phyloP scores from a whole-genome alignment of 2,888 invertebrate species.

The Agrilus mali region DNA sequence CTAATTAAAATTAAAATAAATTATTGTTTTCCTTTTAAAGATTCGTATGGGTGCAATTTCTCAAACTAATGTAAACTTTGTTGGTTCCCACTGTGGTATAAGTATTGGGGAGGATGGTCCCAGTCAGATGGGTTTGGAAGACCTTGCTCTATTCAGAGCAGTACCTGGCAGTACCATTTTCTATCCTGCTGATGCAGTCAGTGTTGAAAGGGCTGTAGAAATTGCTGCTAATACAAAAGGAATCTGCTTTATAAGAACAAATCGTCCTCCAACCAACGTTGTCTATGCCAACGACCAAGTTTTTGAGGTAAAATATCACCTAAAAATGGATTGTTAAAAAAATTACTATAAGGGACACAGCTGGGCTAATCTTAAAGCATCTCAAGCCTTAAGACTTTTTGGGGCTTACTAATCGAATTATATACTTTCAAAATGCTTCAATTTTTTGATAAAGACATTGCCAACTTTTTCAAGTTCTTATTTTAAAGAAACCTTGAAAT shows the following conservation, averaged over 20 bases:
- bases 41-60: constrained; percentile 99
- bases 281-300: constrained; percentile 74
- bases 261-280: constrained; percentile 78
- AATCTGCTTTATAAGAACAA: constrained; percentile 91
- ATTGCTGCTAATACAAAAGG: constrained; percentile 91
- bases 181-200: constrained; percentile 86
- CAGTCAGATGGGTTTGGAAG: constrained; percentile 99
- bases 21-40: constrained; percentile 29
- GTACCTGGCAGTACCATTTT: constrained; percentile 73
- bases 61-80: constrained; percentile 93
- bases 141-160: constrained; percentile 87
- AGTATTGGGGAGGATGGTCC: constrained; percentile 99
- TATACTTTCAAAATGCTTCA: too few relatives aligned
- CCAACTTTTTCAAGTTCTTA: too few relatives aligned
- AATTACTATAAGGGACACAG: too few relatives aligned
- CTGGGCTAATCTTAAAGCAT: too few relatives aligned
- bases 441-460: too few relatives aligned
- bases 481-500: too few relatives aligned
- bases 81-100: constrained; percentile 94
- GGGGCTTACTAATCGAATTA: too few relatives aligned
- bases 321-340: neutral
- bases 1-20: constrained; percentile 1
- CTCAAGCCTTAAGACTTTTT: too few relatives aligned
- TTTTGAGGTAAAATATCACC: constrained; percentile 48
- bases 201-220: constrained; percentile 88